Evolutionary conservation across 2,797 vertebrate genomes (phyloP).

Genomic region (Phoxinus dragarum): DNA sequence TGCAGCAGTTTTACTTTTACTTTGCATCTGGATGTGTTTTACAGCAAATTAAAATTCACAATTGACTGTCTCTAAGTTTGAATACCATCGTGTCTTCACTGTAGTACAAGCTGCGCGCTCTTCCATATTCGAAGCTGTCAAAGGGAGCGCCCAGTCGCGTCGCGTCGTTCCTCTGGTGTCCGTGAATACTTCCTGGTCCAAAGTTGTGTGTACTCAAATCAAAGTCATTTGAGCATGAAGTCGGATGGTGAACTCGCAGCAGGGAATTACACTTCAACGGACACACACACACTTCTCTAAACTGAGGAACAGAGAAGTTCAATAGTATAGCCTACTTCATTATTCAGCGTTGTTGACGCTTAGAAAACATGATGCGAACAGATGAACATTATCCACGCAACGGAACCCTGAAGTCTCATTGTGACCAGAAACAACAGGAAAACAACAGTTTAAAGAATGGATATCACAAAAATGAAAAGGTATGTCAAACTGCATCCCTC

Average conservation of each 20-base stretch:
- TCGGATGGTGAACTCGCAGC: slow-evolving; percentile 2
- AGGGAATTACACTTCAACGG: slow-evolving; percentile 20
- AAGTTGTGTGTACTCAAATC: slow-evolving; percentile 49
- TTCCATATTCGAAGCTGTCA: neutral
- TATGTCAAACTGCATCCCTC: slow-evolving; percentile 49
- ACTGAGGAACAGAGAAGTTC: slow-evolving; percentile 22
- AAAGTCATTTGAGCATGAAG: slow-evolving; percentile 32
- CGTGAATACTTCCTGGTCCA: slow-evolving; percentile 47
- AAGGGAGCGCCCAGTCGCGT: slow-evolving; percentile 22
- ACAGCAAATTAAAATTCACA: too few relatives aligned
- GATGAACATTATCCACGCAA: slow-evolving; percentile 41
- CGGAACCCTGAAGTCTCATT: slow-evolving; percentile 51
- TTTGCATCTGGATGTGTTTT: too few relatives aligned
- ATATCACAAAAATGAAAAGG: slow-evolving; percentile 61
- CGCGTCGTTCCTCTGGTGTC: neutral
- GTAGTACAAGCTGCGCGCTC: neutral
- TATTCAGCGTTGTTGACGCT: neutral
- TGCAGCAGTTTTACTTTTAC: slow-evolving; percentile 10
- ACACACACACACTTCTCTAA: slow-evolving; percentile 11
- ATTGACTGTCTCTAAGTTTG: neutral
- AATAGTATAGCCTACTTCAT: neutral
- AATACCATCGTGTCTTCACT: neutral
- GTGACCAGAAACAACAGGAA: slow-evolving; percentile 59
- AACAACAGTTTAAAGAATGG: slow-evolving; percentile 58
- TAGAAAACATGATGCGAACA: slow-evolving; percentile 67